Evolutionary conservation across 2,888 invertebrate genomes (phyloP).

Genomic region (Capitulum mitella): DNA sequence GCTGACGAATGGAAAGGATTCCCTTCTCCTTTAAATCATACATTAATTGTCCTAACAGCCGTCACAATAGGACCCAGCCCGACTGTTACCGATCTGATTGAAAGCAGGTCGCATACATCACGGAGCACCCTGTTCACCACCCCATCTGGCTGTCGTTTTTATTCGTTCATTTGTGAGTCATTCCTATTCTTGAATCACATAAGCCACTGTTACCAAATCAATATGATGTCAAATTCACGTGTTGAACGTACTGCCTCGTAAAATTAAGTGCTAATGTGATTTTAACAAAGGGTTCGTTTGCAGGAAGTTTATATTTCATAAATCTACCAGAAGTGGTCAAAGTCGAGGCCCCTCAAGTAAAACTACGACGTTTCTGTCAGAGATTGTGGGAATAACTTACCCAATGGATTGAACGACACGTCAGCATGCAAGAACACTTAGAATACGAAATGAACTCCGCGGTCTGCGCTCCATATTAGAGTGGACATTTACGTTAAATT

Average conservation of each 20-base stretch:
- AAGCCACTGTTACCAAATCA: background rate
- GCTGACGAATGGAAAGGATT: too few relatives aligned
- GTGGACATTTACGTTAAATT: background rate
- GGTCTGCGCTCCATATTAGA: too few relatives aligned
- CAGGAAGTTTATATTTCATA: background rate
- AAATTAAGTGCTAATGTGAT: background rate
- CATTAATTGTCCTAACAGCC: background rate
- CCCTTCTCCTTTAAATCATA: background rate
- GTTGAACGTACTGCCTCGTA: background rate
- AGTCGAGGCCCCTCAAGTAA: background rate
- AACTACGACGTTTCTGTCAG: background rate
- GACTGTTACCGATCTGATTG: background rate
- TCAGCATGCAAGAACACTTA: background rate
- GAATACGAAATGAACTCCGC: background rate
- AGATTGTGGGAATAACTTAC: background rate
- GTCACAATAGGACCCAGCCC: background rate
- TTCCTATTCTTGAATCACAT: background rate
- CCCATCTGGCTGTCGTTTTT: background rate
- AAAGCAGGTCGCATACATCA: background rate
- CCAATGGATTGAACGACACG: background rate
- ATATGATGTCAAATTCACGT: background rate
- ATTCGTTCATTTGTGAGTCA: background rate
- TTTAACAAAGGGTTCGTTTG: background rate
- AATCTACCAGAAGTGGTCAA: slow-evolving; percentile 7
- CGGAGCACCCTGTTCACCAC: background rate